Conservation (phyloP, 1,140 invertebrate genomes). For the Dendroctonus ponderosae region DNA sequence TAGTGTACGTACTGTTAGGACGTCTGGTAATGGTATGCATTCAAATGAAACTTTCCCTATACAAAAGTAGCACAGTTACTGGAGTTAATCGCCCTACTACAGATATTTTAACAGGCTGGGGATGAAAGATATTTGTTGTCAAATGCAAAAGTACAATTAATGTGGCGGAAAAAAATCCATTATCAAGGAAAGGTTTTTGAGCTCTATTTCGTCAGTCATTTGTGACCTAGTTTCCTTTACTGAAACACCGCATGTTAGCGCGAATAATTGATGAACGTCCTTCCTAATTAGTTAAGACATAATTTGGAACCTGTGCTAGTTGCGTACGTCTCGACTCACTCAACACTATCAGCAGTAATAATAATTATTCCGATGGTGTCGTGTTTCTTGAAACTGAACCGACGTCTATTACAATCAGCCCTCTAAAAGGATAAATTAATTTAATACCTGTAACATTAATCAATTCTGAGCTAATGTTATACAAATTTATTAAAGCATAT, state of each 20-base stretch:
- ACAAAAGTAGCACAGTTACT: conserved; percentile 1
- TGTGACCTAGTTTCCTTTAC: too few species aligned
- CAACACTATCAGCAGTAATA: conserved; percentile 16
- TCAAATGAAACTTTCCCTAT: conserved; percentile 14
- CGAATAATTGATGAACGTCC: too few species aligned
- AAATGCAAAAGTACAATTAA: too few species aligned
- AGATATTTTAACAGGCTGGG: too few species aligned
- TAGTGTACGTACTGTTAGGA: conserved; percentile 3
- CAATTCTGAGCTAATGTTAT: conserved; percentile 1
- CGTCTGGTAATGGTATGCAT: conserved; percentile 11
- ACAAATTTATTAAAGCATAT: too few species aligned
- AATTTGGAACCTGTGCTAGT: not conserved
- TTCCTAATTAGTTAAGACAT: conserved; percentile 8
- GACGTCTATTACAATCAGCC: conserved; percentile 18
- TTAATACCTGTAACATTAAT: conserved; percentile 27
- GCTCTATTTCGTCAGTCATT: too few species aligned
- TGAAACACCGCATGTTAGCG: too few species aligned
- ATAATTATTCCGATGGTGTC: conserved; percentile 21
- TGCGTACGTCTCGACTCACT: conserved; percentile 1
- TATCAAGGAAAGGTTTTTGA: too few species aligned
- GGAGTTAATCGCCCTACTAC: too few species aligned
- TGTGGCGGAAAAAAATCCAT: too few species aligned
- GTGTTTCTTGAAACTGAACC: conserved; percentile 17
- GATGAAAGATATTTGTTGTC: too few species aligned
- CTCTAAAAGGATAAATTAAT: conserved; percentile 27